Conservation (phyloP, 2,797 vertebrate species). For the Coregonus ussuriensis region DNA sequence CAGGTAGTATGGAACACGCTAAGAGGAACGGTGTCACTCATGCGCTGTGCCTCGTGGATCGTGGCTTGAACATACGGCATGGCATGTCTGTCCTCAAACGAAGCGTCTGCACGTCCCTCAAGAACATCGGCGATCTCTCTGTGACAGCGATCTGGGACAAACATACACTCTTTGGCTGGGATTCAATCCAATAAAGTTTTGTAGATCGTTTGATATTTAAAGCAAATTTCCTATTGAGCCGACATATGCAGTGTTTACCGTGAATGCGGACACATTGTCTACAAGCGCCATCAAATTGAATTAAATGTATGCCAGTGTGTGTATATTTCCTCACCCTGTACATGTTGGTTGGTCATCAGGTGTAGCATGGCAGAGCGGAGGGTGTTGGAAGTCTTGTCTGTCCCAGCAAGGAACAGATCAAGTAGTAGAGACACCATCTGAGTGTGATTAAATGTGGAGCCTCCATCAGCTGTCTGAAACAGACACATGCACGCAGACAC, state of each 20-base stretch:
- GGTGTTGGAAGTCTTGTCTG: slow-evolving; percentile 42
- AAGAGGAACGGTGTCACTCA: slow-evolving; percentile 29
- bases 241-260: background rate
- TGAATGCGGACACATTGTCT: background rate
- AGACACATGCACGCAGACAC: background rate
- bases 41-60: slow-evolving; percentile 42
- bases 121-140: background rate
- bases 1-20: slow-evolving; percentile 34
- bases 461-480: slow-evolving; percentile 8
- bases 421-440: slow-evolving; percentile 36
- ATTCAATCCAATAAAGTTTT: background rate
- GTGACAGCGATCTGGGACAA: background rate
- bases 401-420: slow-evolving; percentile 40
- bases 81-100: background rate
- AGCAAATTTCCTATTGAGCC: background rate
- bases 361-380: slow-evolving; percentile 39
- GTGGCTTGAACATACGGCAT: slow-evolving; percentile 37
- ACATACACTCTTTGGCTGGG: background rate
- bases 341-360: slow-evolving; percentile 34
- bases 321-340: slow-evolving; percentile 14
- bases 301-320: background rate
- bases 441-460: slow-evolving; percentile 36
- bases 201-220: background rate
- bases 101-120: background rate
- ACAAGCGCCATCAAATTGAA: background rate